Evolutionary conservation across 2,113 vertebrate species (phyloP).

Genomic region (Chunga burmeisteri): DNA sequence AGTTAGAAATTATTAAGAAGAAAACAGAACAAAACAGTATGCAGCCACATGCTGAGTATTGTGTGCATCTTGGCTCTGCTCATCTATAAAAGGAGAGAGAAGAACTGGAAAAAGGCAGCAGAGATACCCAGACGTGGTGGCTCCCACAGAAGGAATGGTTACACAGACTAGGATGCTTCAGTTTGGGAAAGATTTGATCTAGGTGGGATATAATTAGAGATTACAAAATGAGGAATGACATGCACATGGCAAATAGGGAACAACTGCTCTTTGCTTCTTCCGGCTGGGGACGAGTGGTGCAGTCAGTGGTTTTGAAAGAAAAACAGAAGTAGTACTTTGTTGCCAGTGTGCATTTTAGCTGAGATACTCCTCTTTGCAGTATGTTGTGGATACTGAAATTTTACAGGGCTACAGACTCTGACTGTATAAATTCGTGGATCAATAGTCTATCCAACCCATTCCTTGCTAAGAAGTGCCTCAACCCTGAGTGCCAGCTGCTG

Average conservation of each 20-base stretch:
- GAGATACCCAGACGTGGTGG: background rate
- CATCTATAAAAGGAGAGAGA: background rate
- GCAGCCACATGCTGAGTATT: background rate
- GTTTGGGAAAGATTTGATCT: background rate
- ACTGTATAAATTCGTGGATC: background rate
- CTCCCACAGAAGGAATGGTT: background rate
- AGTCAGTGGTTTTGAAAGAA: background rate
- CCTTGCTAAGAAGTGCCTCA: background rate
- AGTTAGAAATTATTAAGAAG: background rate
- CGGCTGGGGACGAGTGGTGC: fast-evolving
- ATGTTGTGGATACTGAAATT: background rate
- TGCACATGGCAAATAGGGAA: background rate
- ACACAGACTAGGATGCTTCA: background rate
- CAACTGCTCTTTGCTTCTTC: background rate
- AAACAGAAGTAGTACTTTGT: background rate
- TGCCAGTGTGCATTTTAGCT: background rate
- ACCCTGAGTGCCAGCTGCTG: background rate
- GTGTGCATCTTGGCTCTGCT: background rate
- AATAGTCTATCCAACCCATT: background rate
- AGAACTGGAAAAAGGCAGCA: background rate
- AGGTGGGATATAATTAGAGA: background rate
- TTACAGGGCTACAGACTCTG: background rate
- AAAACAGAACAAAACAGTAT: background rate
- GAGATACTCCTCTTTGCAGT: background rate
- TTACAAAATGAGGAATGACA: background rate